Evolutionary conservation across 2,888 invertebrate genomes (phyloP).

Genomic region (Ariolimax columbianus): DNA sequence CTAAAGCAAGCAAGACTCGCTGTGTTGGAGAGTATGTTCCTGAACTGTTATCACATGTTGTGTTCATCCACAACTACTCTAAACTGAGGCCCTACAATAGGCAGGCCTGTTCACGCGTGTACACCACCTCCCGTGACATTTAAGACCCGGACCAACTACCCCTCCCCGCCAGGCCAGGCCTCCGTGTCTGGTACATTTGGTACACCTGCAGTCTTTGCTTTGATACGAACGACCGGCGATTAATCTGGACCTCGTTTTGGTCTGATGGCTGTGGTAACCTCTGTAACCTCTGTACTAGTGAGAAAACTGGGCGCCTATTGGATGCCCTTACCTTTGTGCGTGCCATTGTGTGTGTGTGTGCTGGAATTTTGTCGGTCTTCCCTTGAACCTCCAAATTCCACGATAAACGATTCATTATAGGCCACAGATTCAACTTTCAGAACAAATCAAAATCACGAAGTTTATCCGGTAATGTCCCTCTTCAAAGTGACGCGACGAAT

Average conservation of each 20-base stretch:
- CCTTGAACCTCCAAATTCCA: too few relatives aligned
- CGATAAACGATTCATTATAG: too few relatives aligned
- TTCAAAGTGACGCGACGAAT: too few relatives aligned
- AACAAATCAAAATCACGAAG: too few relatives aligned
- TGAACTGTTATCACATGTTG: not conserved
- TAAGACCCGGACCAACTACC: not conserved
- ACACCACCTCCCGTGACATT: not conserved
- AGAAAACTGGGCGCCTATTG: too few relatives aligned
- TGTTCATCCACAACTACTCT: not conserved
- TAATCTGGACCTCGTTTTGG: not conserved
- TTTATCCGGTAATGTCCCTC: too few relatives aligned
- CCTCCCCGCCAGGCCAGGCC: not conserved
- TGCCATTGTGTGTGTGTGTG: too few relatives aligned
- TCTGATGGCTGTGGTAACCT: not conserved
- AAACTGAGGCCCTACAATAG: not conserved
- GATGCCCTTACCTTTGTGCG: too few relatives aligned
- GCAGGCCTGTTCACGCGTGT: not conserved
- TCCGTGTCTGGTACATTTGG: not conserved
- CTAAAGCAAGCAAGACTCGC: slow-evolving; percentile 6
- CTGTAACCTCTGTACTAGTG: too few relatives aligned
- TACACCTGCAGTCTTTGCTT: not conserved
- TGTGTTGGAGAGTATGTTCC: too few relatives aligned
- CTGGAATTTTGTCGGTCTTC: too few relatives aligned
- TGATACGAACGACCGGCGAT: not conserved
- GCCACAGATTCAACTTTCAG: too few relatives aligned